These are phyloP conservation scores for Hydrotaea cyrtoneurina DNA, from an alignment of 2,888 invertebrate genomes.

Conservation along the genomic window DNA sequence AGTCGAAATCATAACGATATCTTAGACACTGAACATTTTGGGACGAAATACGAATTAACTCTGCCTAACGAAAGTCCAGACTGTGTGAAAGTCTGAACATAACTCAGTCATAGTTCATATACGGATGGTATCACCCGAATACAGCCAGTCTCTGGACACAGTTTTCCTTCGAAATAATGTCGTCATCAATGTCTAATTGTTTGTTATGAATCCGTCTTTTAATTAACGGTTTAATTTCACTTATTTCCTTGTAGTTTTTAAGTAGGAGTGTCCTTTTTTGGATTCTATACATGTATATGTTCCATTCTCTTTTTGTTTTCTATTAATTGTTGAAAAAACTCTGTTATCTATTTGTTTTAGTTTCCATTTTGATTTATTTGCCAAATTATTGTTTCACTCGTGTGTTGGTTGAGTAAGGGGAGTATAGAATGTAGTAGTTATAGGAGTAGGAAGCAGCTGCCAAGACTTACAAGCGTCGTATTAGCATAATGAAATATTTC, in stretches of 20 bases:
- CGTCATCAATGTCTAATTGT: no score
- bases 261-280: slow-evolving; percentile 41
- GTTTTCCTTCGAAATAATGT: no score
- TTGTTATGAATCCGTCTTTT: background rate
- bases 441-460: slow-evolving; percentile 27
- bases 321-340: slow-evolving; percentile 25
- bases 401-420: background rate
- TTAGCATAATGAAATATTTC: slow-evolving; percentile 16
- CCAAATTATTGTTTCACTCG: slow-evolving; percentile 9
- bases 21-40: no score
- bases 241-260: slow-evolving; percentile 25
- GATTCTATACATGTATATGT: slow-evolving; percentile 40
- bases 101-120: no score
- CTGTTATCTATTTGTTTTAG: slow-evolving; percentile 22
- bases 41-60: no score
- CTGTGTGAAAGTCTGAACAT: no score
- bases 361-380: slow-evolving; percentile 31
- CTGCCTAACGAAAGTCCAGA: no score
- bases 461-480: slow-evolving; percentile 35
- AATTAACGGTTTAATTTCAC: slow-evolving; percentile 18
- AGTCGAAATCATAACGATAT: no score
- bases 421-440: background rate
- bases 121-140: no score
- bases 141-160: no score
- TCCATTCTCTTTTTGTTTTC: slow-evolving; percentile 13